Evolutionary conservation across 2,113 vertebrate species (phyloP).

Genomic region (Cebus imitator): DNA sequence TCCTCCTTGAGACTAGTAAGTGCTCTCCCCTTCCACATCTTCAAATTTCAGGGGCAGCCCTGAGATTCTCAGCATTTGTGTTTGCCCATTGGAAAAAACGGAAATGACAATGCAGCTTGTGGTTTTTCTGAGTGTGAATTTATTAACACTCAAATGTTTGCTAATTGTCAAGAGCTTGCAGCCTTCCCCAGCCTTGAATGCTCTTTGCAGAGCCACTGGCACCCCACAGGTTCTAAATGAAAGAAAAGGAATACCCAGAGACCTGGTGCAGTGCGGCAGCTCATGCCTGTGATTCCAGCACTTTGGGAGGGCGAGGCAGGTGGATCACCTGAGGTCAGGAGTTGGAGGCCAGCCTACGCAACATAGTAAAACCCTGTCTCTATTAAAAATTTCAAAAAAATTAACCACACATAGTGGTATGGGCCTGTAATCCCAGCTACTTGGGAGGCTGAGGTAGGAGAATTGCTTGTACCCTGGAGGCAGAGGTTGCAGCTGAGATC

Average conservation of each 20-base stretch:
- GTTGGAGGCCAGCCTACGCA: too few relatives aligned
- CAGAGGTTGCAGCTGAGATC: too few relatives aligned
- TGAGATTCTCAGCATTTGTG: neutral
- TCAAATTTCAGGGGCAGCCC: neutral
- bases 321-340: too few relatives aligned
- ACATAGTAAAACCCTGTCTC: too few relatives aligned
- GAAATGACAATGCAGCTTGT: neutral
- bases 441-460: too few relatives aligned
- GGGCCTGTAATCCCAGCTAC: too few relatives aligned
- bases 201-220: neutral
- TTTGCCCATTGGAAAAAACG: neutral
- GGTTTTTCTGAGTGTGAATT: neutral
- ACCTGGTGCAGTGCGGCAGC: too few relatives aligned
- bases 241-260: neutral
- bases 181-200: neutral
- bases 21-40: neutral
- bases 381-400: too few relatives aligned
- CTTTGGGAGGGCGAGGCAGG: too few relatives aligned
- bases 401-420: too few relatives aligned
- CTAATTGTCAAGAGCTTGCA: neutral
- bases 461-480: too few relatives aligned
- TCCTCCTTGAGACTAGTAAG: neutral
- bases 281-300: too few relatives aligned
- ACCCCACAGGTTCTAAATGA: neutral
- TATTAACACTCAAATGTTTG: neutral